Percentiles rank a stretch among this genome's conserved stretches.
These are phyloP conservation scores for Helobdella robusta DNA, from an alignment of 2,888 invertebrate species.

Conservation along the genomic window DNA sequence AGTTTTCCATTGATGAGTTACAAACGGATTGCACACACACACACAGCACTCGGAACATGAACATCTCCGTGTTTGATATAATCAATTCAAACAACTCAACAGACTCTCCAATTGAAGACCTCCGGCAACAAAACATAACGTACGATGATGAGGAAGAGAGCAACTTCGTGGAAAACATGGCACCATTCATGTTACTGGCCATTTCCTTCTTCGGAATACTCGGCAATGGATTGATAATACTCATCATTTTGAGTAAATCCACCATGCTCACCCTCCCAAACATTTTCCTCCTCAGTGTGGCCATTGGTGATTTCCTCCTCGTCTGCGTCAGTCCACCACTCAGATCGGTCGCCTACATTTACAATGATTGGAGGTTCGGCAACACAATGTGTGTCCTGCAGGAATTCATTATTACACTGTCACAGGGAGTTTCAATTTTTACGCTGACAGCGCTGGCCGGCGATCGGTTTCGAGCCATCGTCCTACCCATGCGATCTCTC, in stretches of 20 bases:
- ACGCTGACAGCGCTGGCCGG: slow-evolving; percentile 26
- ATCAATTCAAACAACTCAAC: too few relatives aligned
- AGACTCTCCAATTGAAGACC: too few relatives aligned
- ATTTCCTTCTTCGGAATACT: slow-evolving; percentile 72
- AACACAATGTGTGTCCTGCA: slow-evolving; percentile 64
- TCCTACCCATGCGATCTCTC: slow-evolving; percentile 18
- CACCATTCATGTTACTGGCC: slow-evolving; percentile 68
- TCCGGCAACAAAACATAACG: too few relatives aligned
- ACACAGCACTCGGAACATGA: too few relatives aligned
- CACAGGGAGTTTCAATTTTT: slow-evolving; percentile 59
- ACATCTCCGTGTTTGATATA: too few relatives aligned
- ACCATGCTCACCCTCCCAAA: slow-evolving; percentile 77
- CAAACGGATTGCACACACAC: too few relatives aligned
- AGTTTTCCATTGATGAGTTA: too few relatives aligned
- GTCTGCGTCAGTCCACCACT: slow-evolving; percentile 73
- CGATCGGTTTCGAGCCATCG: slow-evolving; percentile 26
- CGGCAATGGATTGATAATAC: slow-evolving; percentile 73
- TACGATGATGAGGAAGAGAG: neutral
- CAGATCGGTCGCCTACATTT: slow-evolving; percentile 70
- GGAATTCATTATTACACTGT: slow-evolving; percentile 75
- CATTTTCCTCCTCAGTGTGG: slow-evolving; percentile 68
- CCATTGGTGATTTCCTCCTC: slow-evolving; percentile 69
- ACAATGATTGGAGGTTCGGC: slow-evolving; percentile 76
- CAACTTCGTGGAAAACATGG: slow-evolving; percentile 40
- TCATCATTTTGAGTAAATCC: slow-evolving; percentile 66